A percentile compares a stretch with the other conserved stretches of the same genome.
Conservation (phyloP, 2,888 invertebrate genomes). For the Drosophila quinaria region DNA sequence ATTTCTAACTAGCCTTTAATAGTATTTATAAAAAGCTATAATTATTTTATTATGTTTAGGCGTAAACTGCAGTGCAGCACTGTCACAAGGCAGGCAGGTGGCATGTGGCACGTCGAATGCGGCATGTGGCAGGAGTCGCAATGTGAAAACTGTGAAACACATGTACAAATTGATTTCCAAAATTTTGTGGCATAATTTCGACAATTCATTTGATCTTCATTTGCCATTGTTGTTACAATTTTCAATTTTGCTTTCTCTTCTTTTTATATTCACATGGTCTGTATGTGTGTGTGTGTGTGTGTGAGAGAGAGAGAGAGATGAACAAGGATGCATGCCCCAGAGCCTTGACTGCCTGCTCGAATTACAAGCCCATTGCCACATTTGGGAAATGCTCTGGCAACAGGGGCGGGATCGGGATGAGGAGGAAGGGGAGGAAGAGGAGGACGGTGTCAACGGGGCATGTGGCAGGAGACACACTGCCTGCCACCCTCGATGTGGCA, state of each 20-base stretch:
- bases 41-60: slow-evolving; percentile 3
- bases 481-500: slow-evolving; percentile 30
- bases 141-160: slow-evolving; percentile 38
- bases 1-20: slow-evolving; percentile 3
- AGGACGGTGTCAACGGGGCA: neutral
- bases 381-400: slow-evolving; percentile 23
- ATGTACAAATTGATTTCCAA: slow-evolving; percentile 83
- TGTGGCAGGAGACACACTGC: neutral
- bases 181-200: slow-evolving; percentile 81
- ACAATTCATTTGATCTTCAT: slow-evolving; percentile 75
- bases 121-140: slow-evolving; percentile 7
- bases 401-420: neutral
- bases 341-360: slow-evolving; percentile 51
- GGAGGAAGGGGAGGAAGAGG: neutral
- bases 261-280: slow-evolving; percentile 43
- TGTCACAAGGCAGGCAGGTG: neutral
- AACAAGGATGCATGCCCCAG: slow-evolving; percentile 14
- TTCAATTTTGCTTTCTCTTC: slow-evolving; percentile 12
- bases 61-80: neutral
- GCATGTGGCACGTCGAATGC: slow-evolving; percentile 5
- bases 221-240: slow-evolving; percentile 57
- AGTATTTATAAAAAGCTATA: slow-evolving; percentile 20
- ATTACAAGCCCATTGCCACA: slow-evolving; percentile 60
- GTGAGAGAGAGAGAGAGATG: neutral
- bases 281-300: slow-evolving; percentile 3